phyloP scores from a whole-genome alignment of 2,888 invertebrate genomes.

The Tachina grossa region DNA sequence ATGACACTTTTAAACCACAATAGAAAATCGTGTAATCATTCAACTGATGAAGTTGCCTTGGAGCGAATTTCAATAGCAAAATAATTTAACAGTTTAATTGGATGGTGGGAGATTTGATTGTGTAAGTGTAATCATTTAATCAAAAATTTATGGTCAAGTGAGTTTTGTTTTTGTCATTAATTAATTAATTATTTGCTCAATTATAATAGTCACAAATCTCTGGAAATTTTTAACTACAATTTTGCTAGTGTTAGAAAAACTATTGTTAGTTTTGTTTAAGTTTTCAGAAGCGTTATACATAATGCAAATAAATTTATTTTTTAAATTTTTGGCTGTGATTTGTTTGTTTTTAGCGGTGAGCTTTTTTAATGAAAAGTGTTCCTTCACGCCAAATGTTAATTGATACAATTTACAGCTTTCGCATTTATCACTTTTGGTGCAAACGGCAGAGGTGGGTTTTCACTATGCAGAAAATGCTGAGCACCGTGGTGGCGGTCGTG shows the following conservation, averaged over 20 bases:
- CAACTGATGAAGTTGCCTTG: not conserved
- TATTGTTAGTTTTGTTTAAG: not conserved
- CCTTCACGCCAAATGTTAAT: not conserved
- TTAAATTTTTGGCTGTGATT: not conserved
- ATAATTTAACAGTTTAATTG: conserved; percentile 35
- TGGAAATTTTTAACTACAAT: not conserved
- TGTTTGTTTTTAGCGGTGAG: conserved; percentile 27
- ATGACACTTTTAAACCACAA: conserved; percentile 56
- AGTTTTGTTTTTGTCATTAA: conserved; percentile 11
- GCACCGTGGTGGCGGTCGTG: conserved; percentile 35
- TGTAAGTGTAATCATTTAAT: conserved; percentile 18
- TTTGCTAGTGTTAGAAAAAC: not conserved
- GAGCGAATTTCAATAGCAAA: not conserved
- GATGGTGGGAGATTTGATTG: not conserved
- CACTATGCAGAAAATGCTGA: not conserved
- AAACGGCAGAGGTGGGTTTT: not conserved
- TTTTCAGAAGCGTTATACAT: not conserved
- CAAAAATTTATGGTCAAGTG: conserved; percentile 47
- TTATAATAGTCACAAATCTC: not conserved
- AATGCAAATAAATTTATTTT: conserved; percentile 28
- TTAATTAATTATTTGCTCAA: not conserved
- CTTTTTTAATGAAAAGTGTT: not conserved
- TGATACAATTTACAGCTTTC: conserved; percentile 19
- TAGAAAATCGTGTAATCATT: not conserved
- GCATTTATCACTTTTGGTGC: conserved; percentile 3